phyloP scores from a whole-genome alignment of 1,140 invertebrate genomes.

The Octopus sinensis region DNA sequence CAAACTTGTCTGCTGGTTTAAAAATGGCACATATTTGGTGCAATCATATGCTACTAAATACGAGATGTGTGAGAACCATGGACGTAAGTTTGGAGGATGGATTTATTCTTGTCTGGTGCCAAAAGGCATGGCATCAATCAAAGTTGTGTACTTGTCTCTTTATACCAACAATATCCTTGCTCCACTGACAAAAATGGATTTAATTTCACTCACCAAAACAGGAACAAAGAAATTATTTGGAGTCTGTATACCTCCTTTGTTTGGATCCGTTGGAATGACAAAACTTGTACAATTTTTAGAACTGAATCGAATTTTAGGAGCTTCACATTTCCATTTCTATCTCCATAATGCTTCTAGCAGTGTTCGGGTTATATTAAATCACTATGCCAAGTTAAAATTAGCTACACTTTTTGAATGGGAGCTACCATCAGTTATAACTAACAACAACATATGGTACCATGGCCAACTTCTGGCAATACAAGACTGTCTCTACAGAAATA shows the following conservation, averaged over 20 bases:
- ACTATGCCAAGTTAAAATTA: slow-evolving; percentile 38
- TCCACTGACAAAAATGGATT: not conserved
- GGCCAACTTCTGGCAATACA: slow-evolving; percentile 52
- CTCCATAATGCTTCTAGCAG: slow-evolving; percentile 35
- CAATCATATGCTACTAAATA: slow-evolving; percentile 31
- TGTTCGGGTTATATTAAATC: slow-evolving; percentile 34
- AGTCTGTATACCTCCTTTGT: slow-evolving; percentile 54
- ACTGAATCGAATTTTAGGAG: slow-evolving; percentile 46
- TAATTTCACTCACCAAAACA: slow-evolving; percentile 1
- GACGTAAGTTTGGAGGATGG: slow-evolving; percentile 45
- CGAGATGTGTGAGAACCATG: slow-evolving; percentile 54
- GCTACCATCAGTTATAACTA: slow-evolving; percentile 33
- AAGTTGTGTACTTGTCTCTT: no score
- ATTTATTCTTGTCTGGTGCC: slow-evolving; percentile 46
- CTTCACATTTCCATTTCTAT: slow-evolving; percentile 48
- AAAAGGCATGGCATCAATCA: not conserved
- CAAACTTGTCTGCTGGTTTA: slow-evolving; percentile 32
- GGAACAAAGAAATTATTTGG: slow-evolving; percentile 62
- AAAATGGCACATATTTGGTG: slow-evolving; percentile 10
- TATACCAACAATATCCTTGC: no score
- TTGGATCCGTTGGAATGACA: slow-evolving; percentile 43
- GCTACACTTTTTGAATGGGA: slow-evolving; percentile 40
- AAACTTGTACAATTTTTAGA: slow-evolving; percentile 53
- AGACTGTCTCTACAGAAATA: slow-evolving; percentile 53
- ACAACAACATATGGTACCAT: slow-evolving; percentile 49